phyloP scores from a whole-genome alignment of 2,113 vertebrate species.

The Nesospiza acunhae region DNA sequence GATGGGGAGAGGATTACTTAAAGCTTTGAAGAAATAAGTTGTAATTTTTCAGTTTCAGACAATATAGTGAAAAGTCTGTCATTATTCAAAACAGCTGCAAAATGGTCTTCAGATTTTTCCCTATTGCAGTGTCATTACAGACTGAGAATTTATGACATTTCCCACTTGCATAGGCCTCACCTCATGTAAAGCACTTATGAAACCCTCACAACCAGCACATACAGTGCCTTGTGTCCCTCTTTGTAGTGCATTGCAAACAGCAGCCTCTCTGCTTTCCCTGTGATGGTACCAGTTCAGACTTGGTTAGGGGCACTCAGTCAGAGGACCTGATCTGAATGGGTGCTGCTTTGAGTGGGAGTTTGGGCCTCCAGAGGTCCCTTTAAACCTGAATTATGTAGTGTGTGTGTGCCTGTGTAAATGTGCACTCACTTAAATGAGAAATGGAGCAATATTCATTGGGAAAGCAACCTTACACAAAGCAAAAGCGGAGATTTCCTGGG shows the following conservation, averaged over 20 bases:
- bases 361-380: not conserved
- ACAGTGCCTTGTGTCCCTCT: not conserved
- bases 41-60: slow-evolving; percentile 23
- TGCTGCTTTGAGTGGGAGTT: not conserved
- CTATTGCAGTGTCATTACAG: not conserved
- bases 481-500: not conserved
- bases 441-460: not conserved
- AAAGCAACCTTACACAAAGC: not conserved
- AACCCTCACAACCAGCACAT: not conserved
- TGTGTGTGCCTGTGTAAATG: not conserved
- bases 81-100: slow-evolving; percentile 9
- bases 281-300: not conserved
- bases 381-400: not conserved
- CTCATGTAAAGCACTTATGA: not conserved
- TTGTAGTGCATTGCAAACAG: not conserved
- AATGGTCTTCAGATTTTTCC: not conserved
- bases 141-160: not conserved
- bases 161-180: not conserved
- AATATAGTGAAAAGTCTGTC: not conserved
- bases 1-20: not conserved
- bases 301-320: not conserved
- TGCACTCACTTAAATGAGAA: not conserved
- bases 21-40: slow-evolving; percentile 4
- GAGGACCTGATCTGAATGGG: not conserved
- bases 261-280: not conserved